phyloP scores from a whole-genome alignment of 2,113 vertebrate genomes.

The Stegastes partitus region DNA sequence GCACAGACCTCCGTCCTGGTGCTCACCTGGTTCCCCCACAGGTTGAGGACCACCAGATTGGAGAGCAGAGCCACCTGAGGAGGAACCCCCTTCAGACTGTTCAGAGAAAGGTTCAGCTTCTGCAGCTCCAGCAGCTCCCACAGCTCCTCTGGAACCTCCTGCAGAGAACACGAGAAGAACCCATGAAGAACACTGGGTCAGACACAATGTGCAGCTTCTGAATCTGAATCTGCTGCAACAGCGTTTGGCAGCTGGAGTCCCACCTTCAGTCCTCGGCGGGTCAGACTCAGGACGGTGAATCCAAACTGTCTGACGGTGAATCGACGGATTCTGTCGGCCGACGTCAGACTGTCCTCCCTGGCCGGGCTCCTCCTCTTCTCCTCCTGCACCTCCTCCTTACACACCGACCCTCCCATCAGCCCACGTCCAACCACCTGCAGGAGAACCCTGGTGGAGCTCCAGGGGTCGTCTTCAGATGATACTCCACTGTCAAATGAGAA shows the following conservation, averaged over 20 bases:
- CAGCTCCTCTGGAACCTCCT: constrained; percentile 87
- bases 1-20: too few relatives aligned
- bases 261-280: constrained; percentile 88
- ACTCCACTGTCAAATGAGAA: too few relatives aligned
- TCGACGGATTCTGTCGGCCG: constrained; percentile 71
- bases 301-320: constrained; percentile 76
- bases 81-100: constrained; percentile 86
- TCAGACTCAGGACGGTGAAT: constrained; percentile 88
- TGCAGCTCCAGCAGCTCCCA: constrained; percentile 91
- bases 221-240: too few relatives aligned
- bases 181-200: too few relatives aligned
- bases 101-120: constrained; percentile 93
- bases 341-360: constrained; percentile 84
- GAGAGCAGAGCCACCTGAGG: constrained; percentile 85
- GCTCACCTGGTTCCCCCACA: constrained; percentile 88
- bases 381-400: constrained; percentile 52
- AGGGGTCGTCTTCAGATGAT: too few relatives aligned
- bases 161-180: not conserved
- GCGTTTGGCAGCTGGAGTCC: too few relatives aligned
- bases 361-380: constrained; percentile 43
- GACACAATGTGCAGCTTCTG: too few relatives aligned
- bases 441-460: too few relatives aligned
- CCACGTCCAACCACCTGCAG: too few relatives aligned
- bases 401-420: constrained; percentile 50
- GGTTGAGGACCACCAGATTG: constrained; percentile 90